Base-by-base conservation (phyloP, 64 coral and sea anemone species). In the Hydrozoanthus tunicans region DNA sequence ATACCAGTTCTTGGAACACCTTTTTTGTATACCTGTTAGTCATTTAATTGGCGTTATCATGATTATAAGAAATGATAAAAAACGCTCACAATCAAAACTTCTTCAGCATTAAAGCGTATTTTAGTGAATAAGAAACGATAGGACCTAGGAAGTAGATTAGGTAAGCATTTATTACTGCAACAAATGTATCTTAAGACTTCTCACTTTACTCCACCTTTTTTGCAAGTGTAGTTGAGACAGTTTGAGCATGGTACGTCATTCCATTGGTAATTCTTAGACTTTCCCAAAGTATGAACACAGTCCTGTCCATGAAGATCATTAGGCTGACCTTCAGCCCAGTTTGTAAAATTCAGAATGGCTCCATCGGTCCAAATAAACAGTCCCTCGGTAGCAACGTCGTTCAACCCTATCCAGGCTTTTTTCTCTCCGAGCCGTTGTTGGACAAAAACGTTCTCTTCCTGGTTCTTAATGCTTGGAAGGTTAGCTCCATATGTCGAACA, bases 271-370 rank as follows among this genome's bases (percentile, higher is more conserved):
- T 60, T 64, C 15, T 89, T 14, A 1, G 8, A 3, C 12, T 6
- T 3, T 62, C 86, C 86, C 57, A 89, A 77, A 0, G 86, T 89
- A 71, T 89, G 86, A 10, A 89, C 86, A 75, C 86, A 89, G 7
- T 89, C 86, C 43, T 89, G 69, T 6, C 60, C 51, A 5, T 62
- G 13, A 56, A 76, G 73, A 56, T 89, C 27, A 6, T 73, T 73
- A 7, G 57, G 86, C 17, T 89, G 67, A 43, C 72, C 5, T 1
- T 73, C 67, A 8, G 69, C 69, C 69, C 73, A 89, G 17, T 59
- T 17, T 3, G 66, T 74, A 60, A 81, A 81, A 9, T 76, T 51
- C 4, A 76, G 26, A 24, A 51, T 51, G 10, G 26, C 9, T 7
- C 43, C 8, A 32, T 81, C 77, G 9, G 79, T 13, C 79, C 79